phyloP scores from a whole-genome alignment of 2,113 vertebrate genomes.

The Dromiciops gliroides region DNA sequence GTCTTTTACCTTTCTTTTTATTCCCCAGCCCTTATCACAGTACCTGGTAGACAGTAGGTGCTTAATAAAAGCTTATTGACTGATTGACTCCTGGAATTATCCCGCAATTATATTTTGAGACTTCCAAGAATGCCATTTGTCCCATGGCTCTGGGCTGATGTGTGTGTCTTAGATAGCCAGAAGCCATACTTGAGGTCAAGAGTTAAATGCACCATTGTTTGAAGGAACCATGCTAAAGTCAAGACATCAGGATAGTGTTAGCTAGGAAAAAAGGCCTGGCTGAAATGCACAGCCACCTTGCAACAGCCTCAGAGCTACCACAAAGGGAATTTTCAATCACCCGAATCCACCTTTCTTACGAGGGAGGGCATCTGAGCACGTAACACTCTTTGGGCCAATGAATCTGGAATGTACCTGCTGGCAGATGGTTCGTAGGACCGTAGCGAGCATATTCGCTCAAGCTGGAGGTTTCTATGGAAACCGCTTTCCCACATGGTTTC shows the following conservation, averaged over 20 bases:
- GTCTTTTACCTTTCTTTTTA: not conserved
- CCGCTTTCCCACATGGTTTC: constrained; percentile 77
- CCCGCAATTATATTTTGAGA: not conserved
- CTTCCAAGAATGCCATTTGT: not conserved
- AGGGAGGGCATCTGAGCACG: not conserved
- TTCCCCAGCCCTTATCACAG: not conserved
- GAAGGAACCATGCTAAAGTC: not conserved
- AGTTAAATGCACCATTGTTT: not conserved
- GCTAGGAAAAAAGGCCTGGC: not conserved
- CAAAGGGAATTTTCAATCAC: not conserved
- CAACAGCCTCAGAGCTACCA: not conserved
- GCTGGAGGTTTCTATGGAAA: constrained; percentile 84
- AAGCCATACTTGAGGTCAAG: not conserved
- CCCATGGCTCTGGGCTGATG: not conserved
- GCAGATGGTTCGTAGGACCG: constrained; percentile 84
- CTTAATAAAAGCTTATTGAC: not conserved
- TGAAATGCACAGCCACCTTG: not conserved
- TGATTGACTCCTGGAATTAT: not conserved
- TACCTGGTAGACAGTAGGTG: not conserved
- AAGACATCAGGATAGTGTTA: not conserved
- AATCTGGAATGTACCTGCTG: constrained; percentile 82
- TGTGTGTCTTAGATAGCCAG: not conserved
- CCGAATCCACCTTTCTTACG: not conserved
- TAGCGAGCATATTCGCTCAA: constrained; percentile 86
- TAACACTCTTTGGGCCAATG: not conserved